These are phyloP conservation scores for Micrasema longulum DNA, from an alignment of 1,140 invertebrate species.

Conservation along the genomic window DNA sequence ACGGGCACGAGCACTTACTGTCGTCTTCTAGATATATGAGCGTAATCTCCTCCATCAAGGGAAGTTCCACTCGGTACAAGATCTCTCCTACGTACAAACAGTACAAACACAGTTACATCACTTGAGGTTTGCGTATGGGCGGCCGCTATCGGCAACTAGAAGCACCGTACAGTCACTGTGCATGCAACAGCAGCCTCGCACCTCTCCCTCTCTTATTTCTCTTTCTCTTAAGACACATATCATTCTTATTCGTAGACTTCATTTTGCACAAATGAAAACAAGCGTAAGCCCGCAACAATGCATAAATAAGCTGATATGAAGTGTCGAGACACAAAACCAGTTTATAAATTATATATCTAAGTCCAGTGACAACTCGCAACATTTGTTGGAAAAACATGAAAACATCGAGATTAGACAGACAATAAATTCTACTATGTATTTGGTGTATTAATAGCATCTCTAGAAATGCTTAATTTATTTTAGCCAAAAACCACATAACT, in stretches of 20 bases:
- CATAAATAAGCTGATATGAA: slow-evolving; percentile 53
- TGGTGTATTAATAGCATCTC: no score
- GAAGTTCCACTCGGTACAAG: slow-evolving; percentile 89
- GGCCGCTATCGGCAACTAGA: slow-evolving; percentile 64
- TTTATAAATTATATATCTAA: slow-evolving; percentile 35
- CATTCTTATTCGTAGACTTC: slow-evolving; percentile 1
- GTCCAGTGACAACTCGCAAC: slow-evolving; percentile 1
- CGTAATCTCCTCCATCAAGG: slow-evolving; percentile 90
- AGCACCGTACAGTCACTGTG: slow-evolving; percentile 58
- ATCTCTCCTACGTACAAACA: slow-evolving; percentile 84
- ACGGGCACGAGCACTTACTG: slow-evolving; percentile 62
- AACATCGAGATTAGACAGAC: no score
- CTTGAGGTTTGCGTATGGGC: slow-evolving; percentile 44
- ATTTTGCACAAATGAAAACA: slow-evolving; percentile 50
- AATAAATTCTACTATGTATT: no score
- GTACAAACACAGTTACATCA: slow-evolving; percentile 66
- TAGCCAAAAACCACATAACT: neutral
- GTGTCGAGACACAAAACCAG: slow-evolving; percentile 47
- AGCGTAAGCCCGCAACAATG: slow-evolving; percentile 54
- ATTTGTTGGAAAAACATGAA: no score
- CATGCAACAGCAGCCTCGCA: slow-evolving; percentile 27
- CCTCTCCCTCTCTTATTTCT: neutral
- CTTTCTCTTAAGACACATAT: neutral
- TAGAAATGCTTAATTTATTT: no score
- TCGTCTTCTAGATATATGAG: slow-evolving; percentile 88